phyloP scores from a whole-genome alignment of 2,113 vertebrate genomes.

The Strigops habroptila region DNA sequence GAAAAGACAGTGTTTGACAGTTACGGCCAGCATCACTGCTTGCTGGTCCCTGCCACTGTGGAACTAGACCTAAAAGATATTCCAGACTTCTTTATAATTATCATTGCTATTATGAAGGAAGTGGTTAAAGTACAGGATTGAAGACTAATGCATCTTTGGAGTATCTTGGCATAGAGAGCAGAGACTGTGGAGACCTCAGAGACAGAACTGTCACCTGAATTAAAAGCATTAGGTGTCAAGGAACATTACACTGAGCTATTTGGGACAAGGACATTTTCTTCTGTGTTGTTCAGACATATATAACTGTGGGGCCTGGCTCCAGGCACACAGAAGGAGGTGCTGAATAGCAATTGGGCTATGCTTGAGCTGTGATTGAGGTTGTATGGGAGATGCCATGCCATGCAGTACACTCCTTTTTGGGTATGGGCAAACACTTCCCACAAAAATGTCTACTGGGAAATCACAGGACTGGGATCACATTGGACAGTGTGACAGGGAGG shows the following conservation, averaged over 20 bases:
- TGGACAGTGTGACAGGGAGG: neutral
- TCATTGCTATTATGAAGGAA: neutral
- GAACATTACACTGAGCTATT: neutral
- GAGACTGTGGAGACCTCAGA: neutral
- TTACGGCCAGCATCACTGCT: neutral
- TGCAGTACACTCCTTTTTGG: neutral
- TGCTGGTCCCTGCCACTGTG: rapidly evolving
- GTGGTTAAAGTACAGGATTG: neutral
- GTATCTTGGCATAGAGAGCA: neutral
- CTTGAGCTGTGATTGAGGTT: neutral
- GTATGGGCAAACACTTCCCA: neutral
- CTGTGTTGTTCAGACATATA: neutral
- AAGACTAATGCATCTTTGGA: neutral
- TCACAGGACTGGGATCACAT: neutral
- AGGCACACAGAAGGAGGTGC: neutral
- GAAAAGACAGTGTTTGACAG: neutral
- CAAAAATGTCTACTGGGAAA: neutral
- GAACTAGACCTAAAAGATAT: neutral
- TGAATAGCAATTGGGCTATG: neutral
- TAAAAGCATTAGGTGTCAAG: neutral
- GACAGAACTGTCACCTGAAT: neutral
- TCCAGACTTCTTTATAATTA: neutral
- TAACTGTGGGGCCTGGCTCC: neutral
- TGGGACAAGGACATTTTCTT: neutral
- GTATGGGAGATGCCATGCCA: neutral